Conservation (phyloP, 23 tunicate genomes). For the Styela clava region DNA sequence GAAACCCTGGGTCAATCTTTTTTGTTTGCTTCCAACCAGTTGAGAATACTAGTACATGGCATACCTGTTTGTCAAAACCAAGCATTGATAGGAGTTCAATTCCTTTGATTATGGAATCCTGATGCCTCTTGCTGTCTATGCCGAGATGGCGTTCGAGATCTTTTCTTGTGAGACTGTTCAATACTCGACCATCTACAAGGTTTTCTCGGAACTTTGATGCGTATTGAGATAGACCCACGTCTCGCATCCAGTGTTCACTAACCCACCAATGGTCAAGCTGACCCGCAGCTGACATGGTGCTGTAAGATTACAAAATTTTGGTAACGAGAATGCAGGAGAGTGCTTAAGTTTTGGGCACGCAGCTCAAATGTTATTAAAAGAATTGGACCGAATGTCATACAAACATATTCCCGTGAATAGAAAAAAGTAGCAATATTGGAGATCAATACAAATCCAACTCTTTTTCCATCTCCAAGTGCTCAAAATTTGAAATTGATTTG, state of each 20-base stretch:
- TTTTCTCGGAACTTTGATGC: conserved; percentile 81
- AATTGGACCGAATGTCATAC: too few species aligned
- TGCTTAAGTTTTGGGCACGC: too few species aligned
- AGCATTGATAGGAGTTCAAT: conserved; percentile 66
- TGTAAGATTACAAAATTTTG: too few species aligned
- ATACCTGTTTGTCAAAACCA: conserved; percentile 59
- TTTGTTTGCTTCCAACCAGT: too few species aligned
- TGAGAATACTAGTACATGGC: too few species aligned
- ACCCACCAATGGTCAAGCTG: conserved; percentile 97
- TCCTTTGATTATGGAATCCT: conserved; percentile 63
- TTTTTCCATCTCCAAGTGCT: too few species aligned
- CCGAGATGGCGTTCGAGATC: conserved; percentile 69
- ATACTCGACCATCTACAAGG: conserved; percentile 78
- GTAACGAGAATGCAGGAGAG: background rate
- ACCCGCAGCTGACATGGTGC: conserved; percentile 78
- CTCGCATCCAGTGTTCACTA: conserved; percentile 81
- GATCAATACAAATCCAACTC: too few species aligned
- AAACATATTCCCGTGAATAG: too few species aligned
- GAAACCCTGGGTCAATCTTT: too few species aligned
- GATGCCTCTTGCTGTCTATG: conserved; percentile 67
- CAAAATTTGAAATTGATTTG: too few species aligned
- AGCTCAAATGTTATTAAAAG: too few species aligned
- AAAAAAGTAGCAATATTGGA: too few species aligned
- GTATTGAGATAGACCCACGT: conserved; percentile 83
- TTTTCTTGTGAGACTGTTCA: conserved; percentile 54